Percentiles rank a stretch among this genome's conserved stretches.
These are phyloP conservation scores for Leucosticte australis DNA, from an alignment of 2,113 vertebrate species.

Conservation along the genomic window DNA sequence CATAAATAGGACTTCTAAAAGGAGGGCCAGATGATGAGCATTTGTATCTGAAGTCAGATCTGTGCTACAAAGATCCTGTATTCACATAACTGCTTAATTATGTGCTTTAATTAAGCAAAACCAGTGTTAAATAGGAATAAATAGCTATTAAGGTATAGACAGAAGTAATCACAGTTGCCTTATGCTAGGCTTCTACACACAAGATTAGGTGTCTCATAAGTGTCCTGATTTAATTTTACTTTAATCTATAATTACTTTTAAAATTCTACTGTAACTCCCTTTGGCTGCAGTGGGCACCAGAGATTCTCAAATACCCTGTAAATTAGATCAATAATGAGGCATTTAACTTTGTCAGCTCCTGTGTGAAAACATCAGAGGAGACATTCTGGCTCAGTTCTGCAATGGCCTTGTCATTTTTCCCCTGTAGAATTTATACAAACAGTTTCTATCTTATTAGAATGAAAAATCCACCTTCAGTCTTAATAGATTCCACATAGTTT, in stretches of 20 bases:
- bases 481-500: slow-evolving; percentile 19
- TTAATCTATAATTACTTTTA: slow-evolving; percentile 6
- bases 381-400: not conserved
- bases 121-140: not conserved
- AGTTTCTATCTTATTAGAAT: not conserved
- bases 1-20: not conserved
- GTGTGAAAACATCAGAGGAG: not conserved
- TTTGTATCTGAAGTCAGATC: not conserved
- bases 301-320: not conserved
- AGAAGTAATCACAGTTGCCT: slow-evolving; percentile 27
- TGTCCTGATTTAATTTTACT: slow-evolving; percentile 17
- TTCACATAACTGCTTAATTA: not conserved
- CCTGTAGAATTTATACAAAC: not conserved
- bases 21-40: not conserved
- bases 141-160: not conserved
- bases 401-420: not conserved
- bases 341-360: not conserved
- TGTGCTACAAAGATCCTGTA: not conserved
- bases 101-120: slow-evolving; percentile 20
- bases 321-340: slow-evolving; percentile 11
- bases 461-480: slow-evolving; percentile 10
- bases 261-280: not conserved
- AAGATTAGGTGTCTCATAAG: not conserved
- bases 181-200: not conserved
- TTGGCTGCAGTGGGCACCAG: slow-evolving; percentile 3